A percentile compares a stretch with the other conserved stretches of the same genome.
These are phyloP conservation scores for Eulacestoma nigropectus DNA, from an alignment of 2,113 vertebrate genomes.

Conservation along the genomic window DNA sequence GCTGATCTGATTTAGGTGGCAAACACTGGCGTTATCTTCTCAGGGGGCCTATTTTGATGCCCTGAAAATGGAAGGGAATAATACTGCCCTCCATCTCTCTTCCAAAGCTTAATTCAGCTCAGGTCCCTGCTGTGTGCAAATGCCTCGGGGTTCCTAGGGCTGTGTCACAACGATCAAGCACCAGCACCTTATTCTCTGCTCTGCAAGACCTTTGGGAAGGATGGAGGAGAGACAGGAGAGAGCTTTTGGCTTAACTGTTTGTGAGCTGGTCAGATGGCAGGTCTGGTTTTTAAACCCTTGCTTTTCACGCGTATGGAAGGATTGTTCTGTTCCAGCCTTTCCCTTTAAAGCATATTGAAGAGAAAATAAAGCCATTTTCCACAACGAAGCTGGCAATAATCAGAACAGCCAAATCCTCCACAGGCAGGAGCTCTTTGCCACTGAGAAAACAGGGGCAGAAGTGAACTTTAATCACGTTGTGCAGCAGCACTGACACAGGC, in stretches of 20 bases:
- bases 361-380: neutral
- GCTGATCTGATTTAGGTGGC: neutral
- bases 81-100: neutral
- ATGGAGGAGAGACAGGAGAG: neutral
- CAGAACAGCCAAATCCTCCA: neutral
- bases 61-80: neutral
- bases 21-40: neutral
- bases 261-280: neutral
- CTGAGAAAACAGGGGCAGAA: neutral
- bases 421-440: fast-evolving
- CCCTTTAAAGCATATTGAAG: neutral
- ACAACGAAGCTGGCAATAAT: neutral
- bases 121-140: neutral
- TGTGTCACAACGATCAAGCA: neutral
- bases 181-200: neutral
- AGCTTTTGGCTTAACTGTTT: neutral
- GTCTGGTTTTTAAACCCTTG: neutral
- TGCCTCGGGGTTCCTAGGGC: neutral
- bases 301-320: neutral
- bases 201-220: neutral
- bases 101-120: neutral
- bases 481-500: neutral
- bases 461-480: neutral
- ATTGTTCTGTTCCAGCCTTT: neutral
- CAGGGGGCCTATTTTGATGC: neutral